These are phyloP conservation scores for Aradus depressus DNA, from an alignment of 2,888 invertebrate species.

Conservation along the genomic window DNA sequence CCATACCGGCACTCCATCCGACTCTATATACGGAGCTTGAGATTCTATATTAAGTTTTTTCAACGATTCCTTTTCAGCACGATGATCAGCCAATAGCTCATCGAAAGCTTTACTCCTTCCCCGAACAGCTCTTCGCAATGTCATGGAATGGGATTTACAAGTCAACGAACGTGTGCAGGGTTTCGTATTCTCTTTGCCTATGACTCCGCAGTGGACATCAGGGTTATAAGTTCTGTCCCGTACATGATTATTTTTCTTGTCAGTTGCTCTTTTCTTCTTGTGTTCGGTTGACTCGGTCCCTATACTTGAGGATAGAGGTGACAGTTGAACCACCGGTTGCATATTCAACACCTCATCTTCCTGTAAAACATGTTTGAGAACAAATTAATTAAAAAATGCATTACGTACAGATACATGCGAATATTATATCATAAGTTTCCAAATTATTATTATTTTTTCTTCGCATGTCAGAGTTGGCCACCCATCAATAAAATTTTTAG, in stretches of 20 bases:
- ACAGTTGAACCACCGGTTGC: constrained; percentile 11
- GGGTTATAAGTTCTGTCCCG: constrained; percentile 52
- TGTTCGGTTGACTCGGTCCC: background rate
- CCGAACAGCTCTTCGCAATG: constrained; percentile 54
- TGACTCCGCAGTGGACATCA: constrained; percentile 72
- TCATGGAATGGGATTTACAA: constrained; percentile 49
- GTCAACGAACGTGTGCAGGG: constrained; percentile 56
- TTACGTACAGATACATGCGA: too few species aligned
- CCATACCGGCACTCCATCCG: too few species aligned
- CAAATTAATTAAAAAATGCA: too few species aligned
- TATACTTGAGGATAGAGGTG: background rate
- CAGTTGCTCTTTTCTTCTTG: constrained; percentile 8
- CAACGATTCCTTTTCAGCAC: too few species aligned
- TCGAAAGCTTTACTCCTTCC: constrained; percentile 65
- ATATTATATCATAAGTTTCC: background rate
- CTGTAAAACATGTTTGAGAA: too few species aligned
- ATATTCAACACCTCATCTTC: constrained; percentile 1
- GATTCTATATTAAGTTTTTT: too few species aligned
- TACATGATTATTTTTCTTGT: constrained; percentile 16
- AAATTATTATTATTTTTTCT: background rate
- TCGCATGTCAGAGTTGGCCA: too few species aligned
- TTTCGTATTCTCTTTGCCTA: constrained; percentile 50
- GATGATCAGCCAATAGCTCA: constrained; percentile 42
- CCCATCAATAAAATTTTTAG: too few species aligned
- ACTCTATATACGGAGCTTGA: too few species aligned